These are phyloP conservation scores for Emmelina monodactyla DNA, from an alignment of 2,888 invertebrate genomes.

Conservation along the genomic window DNA sequence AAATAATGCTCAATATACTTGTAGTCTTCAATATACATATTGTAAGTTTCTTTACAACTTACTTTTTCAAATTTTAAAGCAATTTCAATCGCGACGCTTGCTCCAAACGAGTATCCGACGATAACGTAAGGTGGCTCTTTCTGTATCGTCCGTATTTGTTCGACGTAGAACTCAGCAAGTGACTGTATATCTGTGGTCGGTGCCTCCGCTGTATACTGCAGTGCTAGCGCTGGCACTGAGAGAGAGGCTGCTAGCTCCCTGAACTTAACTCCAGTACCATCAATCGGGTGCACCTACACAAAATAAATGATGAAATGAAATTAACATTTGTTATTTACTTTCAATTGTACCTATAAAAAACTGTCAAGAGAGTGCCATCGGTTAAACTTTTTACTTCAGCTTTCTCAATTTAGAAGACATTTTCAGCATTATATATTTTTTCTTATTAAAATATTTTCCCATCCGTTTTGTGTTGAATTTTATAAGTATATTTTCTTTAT, in stretches of 20 bases:
- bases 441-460: too few species aligned
- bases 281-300: conserved; percentile 84
- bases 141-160: conserved; percentile 78
- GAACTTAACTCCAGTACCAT: conserved; percentile 81
- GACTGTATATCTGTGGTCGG: conserved; percentile 76
- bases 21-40: too few species aligned
- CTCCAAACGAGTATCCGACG: conserved; percentile 96
- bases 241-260: conserved; percentile 76
- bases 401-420: too few species aligned
- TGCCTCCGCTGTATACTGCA: conserved; percentile 84
- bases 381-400: background rate
- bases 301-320: too few species aligned
- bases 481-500: too few species aligned
- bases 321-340: too few species aligned
- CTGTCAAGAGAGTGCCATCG: too few species aligned
- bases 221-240: conserved; percentile 80
- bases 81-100: conserved; percentile 95
- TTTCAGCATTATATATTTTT: too few species aligned
- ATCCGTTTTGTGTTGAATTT: too few species aligned
- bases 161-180: conserved; percentile 76
- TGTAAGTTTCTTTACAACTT: too few species aligned
- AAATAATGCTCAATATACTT: too few species aligned
- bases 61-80: conserved; percentile 79
- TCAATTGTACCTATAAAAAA: too few species aligned
- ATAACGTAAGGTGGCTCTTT: conserved; percentile 85